phyloP scores from a whole-genome alignment of 2,113 vertebrate species.

The Gallinago jamesoni region DNA sequence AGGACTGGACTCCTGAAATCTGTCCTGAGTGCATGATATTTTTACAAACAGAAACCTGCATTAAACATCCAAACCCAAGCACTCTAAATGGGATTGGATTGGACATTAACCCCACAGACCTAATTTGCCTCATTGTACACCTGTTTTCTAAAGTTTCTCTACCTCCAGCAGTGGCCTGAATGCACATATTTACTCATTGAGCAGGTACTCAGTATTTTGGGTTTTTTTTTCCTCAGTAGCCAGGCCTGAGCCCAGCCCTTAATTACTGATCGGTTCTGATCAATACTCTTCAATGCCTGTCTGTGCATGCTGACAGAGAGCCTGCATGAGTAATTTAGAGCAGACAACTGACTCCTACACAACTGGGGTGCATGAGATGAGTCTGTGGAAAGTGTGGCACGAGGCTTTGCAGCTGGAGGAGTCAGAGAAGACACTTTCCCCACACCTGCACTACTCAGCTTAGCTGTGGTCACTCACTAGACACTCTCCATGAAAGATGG shows the following conservation, averaged over 20 bases:
- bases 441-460: background rate
- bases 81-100: background rate
- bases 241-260: background rate
- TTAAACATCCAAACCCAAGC: background rate
- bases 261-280: conserved; percentile 1
- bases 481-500: background rate
- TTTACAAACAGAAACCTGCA: background rate
- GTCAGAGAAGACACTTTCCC: background rate
- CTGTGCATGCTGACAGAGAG: background rate
- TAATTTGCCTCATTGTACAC: background rate
- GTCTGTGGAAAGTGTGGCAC: background rate
- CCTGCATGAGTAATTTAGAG: background rate
- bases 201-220: background rate
- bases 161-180: background rate
- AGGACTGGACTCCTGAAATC: background rate
- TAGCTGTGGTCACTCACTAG: background rate
- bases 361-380: background rate
- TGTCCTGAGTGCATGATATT: background rate
- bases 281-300: background rate
- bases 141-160: background rate
- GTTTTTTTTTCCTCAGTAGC: fast-evolving
- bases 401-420: conserved; percentile 1
- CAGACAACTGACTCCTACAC: background rate
- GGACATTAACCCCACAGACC: background rate
- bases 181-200: background rate